Evolutionary conservation across 2,888 invertebrate genomes (phyloP).

Genomic region (Leptodirus hochenwartii): DNA sequence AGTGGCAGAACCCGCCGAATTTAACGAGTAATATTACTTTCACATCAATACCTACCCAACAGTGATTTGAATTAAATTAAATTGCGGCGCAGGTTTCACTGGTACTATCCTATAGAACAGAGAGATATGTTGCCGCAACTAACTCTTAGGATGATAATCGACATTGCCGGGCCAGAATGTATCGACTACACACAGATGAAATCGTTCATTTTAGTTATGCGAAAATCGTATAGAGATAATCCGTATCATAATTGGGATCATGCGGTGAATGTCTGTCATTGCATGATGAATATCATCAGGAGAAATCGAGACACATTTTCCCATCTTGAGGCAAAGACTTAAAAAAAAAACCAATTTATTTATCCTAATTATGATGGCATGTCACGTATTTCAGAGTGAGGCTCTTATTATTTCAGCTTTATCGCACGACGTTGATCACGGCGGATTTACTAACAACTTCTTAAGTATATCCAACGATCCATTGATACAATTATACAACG

Average conservation of each 20-base stretch:
- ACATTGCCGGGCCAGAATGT: conserved; percentile 27
- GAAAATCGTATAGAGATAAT: conserved; percentile 31
- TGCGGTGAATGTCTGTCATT: conserved; percentile 41
- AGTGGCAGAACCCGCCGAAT: too few relatives aligned
- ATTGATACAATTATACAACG: conserved; percentile 34
- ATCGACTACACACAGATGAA: conserved; percentile 26
- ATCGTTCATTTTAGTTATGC: conserved; percentile 31
- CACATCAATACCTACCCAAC: too few relatives aligned
- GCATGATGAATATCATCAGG: conserved; percentile 35
- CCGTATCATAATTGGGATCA: conserved; percentile 45
- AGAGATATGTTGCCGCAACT: conserved; percentile 35
- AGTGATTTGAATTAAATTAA: too few relatives aligned
- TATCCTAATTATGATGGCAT: not conserved
- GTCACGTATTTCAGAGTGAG: conserved; percentile 25
- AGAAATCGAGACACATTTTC: conserved; percentile 31
- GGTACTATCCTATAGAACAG: too few relatives aligned
- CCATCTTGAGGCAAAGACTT: conserved; percentile 27
- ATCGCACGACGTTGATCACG: conserved; percentile 45
- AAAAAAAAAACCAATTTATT: conserved; percentile 1
- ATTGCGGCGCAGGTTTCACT: too few relatives aligned
- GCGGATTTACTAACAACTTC: conserved; percentile 42
- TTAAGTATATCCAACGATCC: conserved; percentile 34
- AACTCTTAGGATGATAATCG: conserved; percentile 32
- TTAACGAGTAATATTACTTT: too few relatives aligned
- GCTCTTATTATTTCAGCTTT: conserved; percentile 36